Base-by-base conservation (phyloP, 2,888 invertebrate species). In the Cremastinae sp. region DNA sequence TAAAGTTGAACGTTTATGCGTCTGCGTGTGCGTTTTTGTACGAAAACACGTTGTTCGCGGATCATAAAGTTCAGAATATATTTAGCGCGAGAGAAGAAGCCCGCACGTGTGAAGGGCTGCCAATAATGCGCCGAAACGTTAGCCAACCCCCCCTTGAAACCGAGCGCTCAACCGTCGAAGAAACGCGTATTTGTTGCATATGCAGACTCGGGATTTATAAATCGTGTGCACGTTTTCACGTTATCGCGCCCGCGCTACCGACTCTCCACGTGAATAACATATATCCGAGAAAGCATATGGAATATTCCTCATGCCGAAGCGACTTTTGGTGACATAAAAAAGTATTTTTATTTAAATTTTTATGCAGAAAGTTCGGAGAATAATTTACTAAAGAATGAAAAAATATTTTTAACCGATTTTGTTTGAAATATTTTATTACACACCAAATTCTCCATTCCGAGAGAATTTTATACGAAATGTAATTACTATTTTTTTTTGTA, bases 151-250 rank as follows among this genome's bases (percentile, higher is more conserved):
- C 62, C 12, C 12, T 45, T 43, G 36, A 51, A 10, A 28, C 38
- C 16, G n/a, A 20, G 41, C 28, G 8, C 36, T 16, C n/a, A 47
- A 58, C 28, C 41, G 36, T 34, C 41, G 71, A 28, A 65, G 51
- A 53, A 58, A 28, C 14, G 51, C 14, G 28, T 28, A 72, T 65
- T 58, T 43, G 38, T 2, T 16, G 36, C n/a, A 53, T 34, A 64
- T 59, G 47, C 16, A 16, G 3, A 1, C 18, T 49, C 8, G 9
- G 8, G 2, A 1, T 41, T 2, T 5, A 45, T 12, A 12, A 12
- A 10, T 45, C 5, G 45, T 45, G 12, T 45, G 80, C 58, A 45
- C 73, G 77, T 80, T 83, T 83, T 84, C 80, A 82, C 81, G 79
- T 80, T 81, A 79, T 77, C 9, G 16, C 43, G 16, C 16, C 14